A percentile compares a stretch with the other conserved stretches of the same genome.
Evolutionary conservation across 1,140 invertebrate genomes (phyloP).

Genomic region (Drosophila repletoides): DNA sequence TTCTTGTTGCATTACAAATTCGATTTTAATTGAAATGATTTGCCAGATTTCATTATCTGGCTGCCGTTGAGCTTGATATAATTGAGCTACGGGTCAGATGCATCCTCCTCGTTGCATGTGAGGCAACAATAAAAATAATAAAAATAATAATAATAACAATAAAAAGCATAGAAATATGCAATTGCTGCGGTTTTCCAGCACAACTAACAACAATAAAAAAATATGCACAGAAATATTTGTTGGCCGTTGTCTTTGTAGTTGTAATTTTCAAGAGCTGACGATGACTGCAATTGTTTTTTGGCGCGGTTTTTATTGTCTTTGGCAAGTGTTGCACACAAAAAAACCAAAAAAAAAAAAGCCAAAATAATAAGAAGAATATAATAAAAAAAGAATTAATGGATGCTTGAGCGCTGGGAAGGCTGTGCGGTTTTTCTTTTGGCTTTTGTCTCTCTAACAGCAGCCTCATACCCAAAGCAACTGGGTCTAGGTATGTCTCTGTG

Average conservation of each 20-base stretch:
- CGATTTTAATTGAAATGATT: constrained; percentile 72
- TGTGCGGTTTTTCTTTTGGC: constrained; percentile 6
- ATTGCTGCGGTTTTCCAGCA: constrained; percentile 10
- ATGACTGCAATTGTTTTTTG: constrained; percentile 53
- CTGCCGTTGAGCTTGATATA: constrained; percentile 33
- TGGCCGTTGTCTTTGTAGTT: no score
- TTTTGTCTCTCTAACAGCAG: no score
- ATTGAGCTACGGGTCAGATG: constrained; percentile 52
- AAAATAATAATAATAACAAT: constrained; percentile 20
- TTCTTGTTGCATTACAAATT: constrained; percentile 58
- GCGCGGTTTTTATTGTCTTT: constrained; percentile 65
- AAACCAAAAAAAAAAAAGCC: constrained; percentile 16
- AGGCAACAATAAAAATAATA: constrained; percentile 20
- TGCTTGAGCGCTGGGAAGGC: constrained; percentile 35
- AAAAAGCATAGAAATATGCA: neutral
- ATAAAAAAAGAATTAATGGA: constrained; percentile 54
- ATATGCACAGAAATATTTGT: constrained; percentile 25
- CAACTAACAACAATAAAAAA: neutral
- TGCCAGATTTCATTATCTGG: constrained; percentile 53
- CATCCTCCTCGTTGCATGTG: constrained; percentile 33
- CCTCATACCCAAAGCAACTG: constrained; percentile 27
- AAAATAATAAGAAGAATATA: constrained; percentile 18
- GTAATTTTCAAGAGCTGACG: constrained; percentile 29
- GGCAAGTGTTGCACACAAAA: constrained; percentile 23
- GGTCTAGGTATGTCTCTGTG: constrained; percentile 27